Evolutionary conservation across 2,113 vertebrate species (phyloP).

Genomic region (Triplophysa rosa): DNA sequence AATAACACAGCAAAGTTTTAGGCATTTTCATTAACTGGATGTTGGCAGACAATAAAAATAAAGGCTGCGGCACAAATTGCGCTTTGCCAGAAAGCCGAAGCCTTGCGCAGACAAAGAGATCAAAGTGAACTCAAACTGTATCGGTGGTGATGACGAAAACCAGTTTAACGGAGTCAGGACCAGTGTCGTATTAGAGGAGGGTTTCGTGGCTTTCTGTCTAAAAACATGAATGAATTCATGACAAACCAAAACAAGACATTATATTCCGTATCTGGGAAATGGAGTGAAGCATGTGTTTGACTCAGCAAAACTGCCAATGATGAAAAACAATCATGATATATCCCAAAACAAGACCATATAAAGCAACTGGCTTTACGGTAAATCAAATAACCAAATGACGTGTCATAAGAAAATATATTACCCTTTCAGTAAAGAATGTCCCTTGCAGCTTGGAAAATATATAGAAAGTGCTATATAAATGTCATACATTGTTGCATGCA

Average conservation of each 20-base stretch:
- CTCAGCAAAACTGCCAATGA: conserved; percentile 55
- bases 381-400: conserved; percentile 40
- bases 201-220: conserved; percentile 53
- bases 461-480: conserved; percentile 69
- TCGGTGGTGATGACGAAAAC: conserved; percentile 41
- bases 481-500: conserved; percentile 43
- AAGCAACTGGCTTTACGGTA: conserved; percentile 49
- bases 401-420: conserved; percentile 67
- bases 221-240: conserved; percentile 46
- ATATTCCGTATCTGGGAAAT: not conserved
- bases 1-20: conserved; percentile 1
- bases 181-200: conserved; percentile 35
- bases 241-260: conserved; percentile 47
- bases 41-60: conserved; percentile 33
- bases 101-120: conserved; percentile 35
- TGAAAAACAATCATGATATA: conserved; percentile 45
- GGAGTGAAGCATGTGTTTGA: conserved; percentile 51
- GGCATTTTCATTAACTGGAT: conserved; percentile 34
- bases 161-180: conserved; percentile 46
- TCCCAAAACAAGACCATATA: conserved; percentile 56
- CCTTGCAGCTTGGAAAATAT: conserved; percentile 81
- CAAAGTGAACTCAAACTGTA: conserved; percentile 40
- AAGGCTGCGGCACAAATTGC: conserved; percentile 14
- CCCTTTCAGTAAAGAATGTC: conserved; percentile 82
- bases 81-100: conserved; percentile 21